Percentiles rank a stretch among this genome's conserved stretches.
These are phyloP conservation scores for Phaethornis superciliosus DNA, from an alignment of 2,113 vertebrate species.

Conservation along the genomic window DNA sequence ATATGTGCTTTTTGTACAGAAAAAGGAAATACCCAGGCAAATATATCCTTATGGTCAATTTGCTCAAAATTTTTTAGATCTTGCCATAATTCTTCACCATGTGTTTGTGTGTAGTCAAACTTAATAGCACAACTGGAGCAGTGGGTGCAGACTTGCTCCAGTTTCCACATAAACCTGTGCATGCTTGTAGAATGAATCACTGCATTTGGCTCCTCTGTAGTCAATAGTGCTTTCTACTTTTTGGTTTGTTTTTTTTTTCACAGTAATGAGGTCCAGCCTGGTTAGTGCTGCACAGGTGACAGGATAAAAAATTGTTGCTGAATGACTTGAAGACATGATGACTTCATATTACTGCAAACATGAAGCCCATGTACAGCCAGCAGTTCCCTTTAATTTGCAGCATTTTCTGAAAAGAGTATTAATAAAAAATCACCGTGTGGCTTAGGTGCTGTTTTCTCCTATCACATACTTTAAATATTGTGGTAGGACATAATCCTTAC, in stretches of 20 bases:
- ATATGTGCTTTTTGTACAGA: background rate
- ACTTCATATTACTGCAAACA: background rate
- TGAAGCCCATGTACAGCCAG: background rate
- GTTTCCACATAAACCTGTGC: background rate
- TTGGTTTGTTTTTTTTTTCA: background rate
- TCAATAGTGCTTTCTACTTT: background rate
- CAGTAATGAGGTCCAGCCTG: background rate
- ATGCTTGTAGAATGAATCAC: background rate
- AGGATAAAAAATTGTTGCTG: background rate
- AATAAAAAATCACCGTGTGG: constrained; percentile 12
- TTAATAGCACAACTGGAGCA: background rate
- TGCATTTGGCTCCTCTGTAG: background rate
- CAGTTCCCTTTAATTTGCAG: background rate
- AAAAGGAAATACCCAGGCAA: background rate
- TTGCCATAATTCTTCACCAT: background rate
- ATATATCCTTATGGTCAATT: background rate
- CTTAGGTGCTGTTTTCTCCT: constrained; percentile 36
- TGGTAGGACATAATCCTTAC: background rate
- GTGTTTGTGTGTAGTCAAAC: accelerated
- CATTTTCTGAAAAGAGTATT: constrained; percentile 33
- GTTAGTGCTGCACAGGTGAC: background rate
- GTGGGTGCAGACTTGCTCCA: background rate
- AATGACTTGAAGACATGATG: constrained; percentile 29
- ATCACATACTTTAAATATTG: constrained; percentile 28
- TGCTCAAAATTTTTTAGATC: background rate